Evolutionary conservation across 2,888 invertebrate species (phyloP).

Genomic region (Diadegma fenestrale): DNA sequence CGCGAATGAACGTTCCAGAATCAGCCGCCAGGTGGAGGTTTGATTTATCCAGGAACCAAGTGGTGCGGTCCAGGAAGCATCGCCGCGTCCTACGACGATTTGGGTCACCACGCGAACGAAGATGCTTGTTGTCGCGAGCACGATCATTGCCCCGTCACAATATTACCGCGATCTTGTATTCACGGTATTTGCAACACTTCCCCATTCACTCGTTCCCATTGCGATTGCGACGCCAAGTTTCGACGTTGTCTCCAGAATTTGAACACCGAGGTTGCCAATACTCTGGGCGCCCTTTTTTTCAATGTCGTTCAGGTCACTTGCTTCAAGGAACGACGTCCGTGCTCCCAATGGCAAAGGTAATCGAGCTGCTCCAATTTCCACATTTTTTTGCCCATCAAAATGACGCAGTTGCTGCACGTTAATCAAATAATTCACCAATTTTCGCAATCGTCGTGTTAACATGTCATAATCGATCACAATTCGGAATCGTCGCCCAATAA

Average conservation of each 20-base stretch:
- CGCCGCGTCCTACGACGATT: conserved; percentile 88
- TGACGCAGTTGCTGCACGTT: too few species aligned
- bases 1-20: conserved; percentile 71
- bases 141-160: conserved; percentile 89
- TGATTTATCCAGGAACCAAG: conserved; percentile 89
- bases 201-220: conserved; percentile 90
- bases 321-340: conserved; percentile 89
- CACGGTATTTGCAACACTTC: conserved; percentile 90
- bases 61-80: conserved; percentile 92
- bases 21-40: conserved; percentile 77
- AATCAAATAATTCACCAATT: too few species aligned
- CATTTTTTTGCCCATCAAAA: not conserved
- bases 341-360: conserved; percentile 88
- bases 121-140: conserved; percentile 91
- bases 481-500: too few species aligned
- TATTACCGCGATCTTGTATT: conserved; percentile 87
- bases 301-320: conserved; percentile 91
- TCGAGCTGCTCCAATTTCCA: not conserved
- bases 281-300: conserved; percentile 91
- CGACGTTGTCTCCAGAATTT: conserved; percentile 89
- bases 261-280: conserved; percentile 90
- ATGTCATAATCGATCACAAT: too few species aligned
- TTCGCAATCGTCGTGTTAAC: too few species aligned
- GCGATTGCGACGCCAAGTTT: conserved; percentile 91
- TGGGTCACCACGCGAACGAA: conserved; percentile 88